Percentiles rank a stretch among this genome's conserved stretches.
phyloP scores from a whole-genome alignment of 2,113 vertebrate genomes.

The Trogon melanurus region DNA sequence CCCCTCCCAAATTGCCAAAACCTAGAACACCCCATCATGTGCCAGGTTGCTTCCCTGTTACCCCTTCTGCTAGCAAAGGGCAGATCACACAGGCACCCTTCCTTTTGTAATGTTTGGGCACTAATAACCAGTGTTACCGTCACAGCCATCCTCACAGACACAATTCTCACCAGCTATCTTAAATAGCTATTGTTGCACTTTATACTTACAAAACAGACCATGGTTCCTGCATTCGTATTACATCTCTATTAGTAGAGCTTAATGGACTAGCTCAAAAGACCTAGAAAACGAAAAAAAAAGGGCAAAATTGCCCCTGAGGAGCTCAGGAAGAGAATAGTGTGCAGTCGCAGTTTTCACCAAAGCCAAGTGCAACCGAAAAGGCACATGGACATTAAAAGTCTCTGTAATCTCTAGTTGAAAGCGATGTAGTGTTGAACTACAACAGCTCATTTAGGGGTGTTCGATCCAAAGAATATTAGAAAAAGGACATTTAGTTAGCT shows the following conservation, averaged over 20 bases:
- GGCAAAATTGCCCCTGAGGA: neutral
- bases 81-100: neutral
- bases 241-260: neutral
- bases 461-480: neutral
- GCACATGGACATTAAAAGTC: fast-evolving
- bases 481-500: neutral
- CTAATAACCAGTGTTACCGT: neutral
- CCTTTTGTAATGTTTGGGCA: neutral
- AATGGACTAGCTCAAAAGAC: neutral
- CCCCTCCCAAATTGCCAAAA: neutral
- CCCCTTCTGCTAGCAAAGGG: neutral
- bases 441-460: neutral
- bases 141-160: neutral
- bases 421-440: neutral
- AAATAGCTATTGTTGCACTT: neutral
- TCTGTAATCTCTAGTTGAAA: neutral
- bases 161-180: neutral
- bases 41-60: neutral
- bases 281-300: neutral
- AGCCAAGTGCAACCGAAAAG: neutral
- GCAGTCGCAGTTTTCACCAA: neutral
- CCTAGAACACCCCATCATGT: neutral
- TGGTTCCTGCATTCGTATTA: neutral
- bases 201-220: neutral
- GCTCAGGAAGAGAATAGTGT: neutral